Evolutionary conservation across 2,113 vertebrate species (phyloP).

Genomic region (Ondatra zibethicus): DNA sequence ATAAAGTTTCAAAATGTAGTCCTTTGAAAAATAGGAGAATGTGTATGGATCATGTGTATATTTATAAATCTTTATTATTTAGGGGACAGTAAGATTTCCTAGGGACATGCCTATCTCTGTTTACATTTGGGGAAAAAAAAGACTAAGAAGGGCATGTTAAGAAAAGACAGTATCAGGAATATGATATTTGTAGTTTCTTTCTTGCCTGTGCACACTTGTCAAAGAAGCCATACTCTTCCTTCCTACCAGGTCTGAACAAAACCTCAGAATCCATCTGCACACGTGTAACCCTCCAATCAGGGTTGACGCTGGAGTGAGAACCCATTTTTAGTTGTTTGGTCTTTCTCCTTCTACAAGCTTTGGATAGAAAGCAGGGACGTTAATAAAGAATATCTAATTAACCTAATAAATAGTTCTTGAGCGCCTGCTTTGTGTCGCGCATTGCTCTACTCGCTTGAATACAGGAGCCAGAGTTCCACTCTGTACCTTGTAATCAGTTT

Average conservation of each 20-base stretch:
- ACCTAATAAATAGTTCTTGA: neutral
- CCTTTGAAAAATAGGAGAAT: neutral
- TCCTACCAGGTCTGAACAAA: neutral
- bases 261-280: neutral
- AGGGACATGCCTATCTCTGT: neutral
- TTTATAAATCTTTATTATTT: neutral
- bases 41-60: neutral
- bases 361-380: neutral
- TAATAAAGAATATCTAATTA: constrained; percentile 34
- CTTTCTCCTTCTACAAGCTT: neutral
- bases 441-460: neutral
- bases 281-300: neutral
- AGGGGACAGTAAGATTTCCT: neutral
- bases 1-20: neutral
- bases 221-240: neutral
- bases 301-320: neutral
- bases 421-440: neutral
- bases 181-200: neutral
- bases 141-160: neutral
- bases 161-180: neutral
- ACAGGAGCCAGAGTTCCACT: neutral
- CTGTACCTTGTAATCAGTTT: neutral
- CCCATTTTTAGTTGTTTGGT: neutral
- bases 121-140: constrained; percentile 21
- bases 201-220: neutral